phyloP scores from a whole-genome alignment of 1,140 invertebrate species.

The honey bee (Apis mellifera) region DNA sequence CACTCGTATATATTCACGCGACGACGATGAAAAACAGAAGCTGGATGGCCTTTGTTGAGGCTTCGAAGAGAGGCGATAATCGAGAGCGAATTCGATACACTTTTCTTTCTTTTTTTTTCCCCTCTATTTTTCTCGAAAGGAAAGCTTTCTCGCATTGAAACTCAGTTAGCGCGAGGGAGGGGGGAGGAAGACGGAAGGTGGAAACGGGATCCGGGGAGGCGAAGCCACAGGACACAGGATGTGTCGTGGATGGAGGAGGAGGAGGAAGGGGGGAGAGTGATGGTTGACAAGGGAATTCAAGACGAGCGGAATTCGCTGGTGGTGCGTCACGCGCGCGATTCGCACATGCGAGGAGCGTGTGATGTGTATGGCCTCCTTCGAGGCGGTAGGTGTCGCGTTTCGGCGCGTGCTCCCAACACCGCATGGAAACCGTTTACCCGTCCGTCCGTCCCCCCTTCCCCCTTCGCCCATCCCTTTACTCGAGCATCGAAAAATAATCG shows the following conservation, averaged over 20 bases:
- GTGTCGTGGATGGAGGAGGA: slow-evolving; percentile 15
- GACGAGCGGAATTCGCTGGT: slow-evolving; percentile 53
- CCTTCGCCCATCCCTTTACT: neutral
- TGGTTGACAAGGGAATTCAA: slow-evolving; percentile 25
- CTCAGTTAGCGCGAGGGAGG: too few relatives aligned
- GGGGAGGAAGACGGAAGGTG: neutral
- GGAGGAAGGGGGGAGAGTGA: neutral
- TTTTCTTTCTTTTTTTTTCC: too few relatives aligned
- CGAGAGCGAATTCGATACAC: too few relatives aligned
- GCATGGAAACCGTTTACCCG: slow-evolving; percentile 68
- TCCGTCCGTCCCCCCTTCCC: too few relatives aligned
- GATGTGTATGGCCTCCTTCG: slow-evolving; percentile 71
- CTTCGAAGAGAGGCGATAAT: too few relatives aligned
- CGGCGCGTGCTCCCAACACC: slow-evolving; percentile 77
- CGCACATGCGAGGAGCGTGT: slow-evolving; percentile 44
- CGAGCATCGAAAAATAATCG: too few relatives aligned
- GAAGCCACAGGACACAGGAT: slow-evolving; percentile 50
- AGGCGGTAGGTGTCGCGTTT: slow-evolving; percentile 72
- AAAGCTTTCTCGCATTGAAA: neutral
- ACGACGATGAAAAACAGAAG: neutral
- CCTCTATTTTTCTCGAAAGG: too few relatives aligned
- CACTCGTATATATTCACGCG: neutral
- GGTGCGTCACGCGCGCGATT: slow-evolving; percentile 36
- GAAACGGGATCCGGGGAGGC: neutral
- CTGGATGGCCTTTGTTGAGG: too few relatives aligned